Conservation (phyloP, 2,797 vertebrate species). For the Hyperoplus lanceolatus region DNA sequence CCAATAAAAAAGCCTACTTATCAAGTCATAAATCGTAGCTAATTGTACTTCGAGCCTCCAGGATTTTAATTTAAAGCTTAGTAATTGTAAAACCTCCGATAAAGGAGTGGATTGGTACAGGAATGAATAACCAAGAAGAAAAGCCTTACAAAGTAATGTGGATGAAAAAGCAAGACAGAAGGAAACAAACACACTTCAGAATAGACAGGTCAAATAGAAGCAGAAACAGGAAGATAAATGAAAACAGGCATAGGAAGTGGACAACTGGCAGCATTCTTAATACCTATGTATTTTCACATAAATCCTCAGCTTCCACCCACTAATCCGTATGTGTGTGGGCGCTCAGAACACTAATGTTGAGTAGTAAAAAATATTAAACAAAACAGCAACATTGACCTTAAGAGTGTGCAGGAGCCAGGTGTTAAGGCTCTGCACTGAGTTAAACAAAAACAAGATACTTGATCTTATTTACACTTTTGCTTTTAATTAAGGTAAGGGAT, state of each 20-base stretch:
- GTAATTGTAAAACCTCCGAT: background rate
- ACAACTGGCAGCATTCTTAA: constrained; percentile 26
- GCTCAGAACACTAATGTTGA: background rate
- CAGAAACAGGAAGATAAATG: constrained; percentile 6
- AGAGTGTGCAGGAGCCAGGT: background rate
- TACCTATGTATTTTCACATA: constrained; percentile 19
- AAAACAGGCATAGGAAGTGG: constrained; percentile 30
- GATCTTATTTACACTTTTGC: constrained; percentile 1
- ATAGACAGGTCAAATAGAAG: background rate
- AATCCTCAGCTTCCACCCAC: constrained; percentile 27
- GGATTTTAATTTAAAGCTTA: background rate
- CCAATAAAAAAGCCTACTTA: background rate
- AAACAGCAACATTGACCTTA: background rate
- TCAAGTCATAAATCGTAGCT: background rate
- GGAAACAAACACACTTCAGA: background rate
- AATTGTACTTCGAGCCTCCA: background rate
- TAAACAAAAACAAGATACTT: constrained; percentile 47
- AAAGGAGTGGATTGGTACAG: background rate
- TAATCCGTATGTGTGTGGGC: constrained; percentile 11
- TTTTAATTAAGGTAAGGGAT: constrained; percentile 40
- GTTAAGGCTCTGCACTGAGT: background rate
- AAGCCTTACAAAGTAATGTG: no score
- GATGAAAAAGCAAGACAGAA: background rate
- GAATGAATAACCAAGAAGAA: background rate
- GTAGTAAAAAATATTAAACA: background rate